phyloP scores from a whole-genome alignment of 2,888 invertebrate genomes.

The Drosophila borborema region DNA sequence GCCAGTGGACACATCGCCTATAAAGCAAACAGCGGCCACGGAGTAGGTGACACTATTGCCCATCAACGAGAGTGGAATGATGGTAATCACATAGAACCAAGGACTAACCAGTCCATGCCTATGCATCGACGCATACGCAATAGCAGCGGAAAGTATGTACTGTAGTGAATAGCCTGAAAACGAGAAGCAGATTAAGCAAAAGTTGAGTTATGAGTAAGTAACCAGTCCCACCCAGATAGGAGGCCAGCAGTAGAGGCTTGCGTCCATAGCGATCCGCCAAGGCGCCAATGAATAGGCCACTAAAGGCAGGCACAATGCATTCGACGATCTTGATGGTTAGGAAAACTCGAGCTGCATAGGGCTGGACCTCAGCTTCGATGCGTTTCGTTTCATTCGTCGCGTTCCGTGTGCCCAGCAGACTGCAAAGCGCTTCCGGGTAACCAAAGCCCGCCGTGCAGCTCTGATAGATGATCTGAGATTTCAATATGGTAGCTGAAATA shows the following conservation, averaged over 20 bases:
- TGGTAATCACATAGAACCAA: constrained; percentile 86
- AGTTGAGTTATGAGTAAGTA: not conserved
- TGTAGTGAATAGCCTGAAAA: constrained; percentile 77
- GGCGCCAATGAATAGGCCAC: constrained; percentile 90
- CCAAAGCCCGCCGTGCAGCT: constrained; percentile 88
- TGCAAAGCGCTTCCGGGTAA: constrained; percentile 87
- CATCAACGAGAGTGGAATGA: constrained; percentile 86
- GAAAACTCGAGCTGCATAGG: constrained; percentile 87
- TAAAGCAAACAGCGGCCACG: constrained; percentile 88
- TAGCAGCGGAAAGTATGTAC: constrained; percentile 67
- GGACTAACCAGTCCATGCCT: constrained; percentile 70
- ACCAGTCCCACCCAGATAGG: constrained; percentile 86
- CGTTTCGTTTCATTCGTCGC: constrained; percentile 85
- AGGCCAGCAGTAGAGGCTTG: constrained; percentile 88
- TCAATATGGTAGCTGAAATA: constrained; percentile 85
- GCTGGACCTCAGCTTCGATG: constrained; percentile 87
- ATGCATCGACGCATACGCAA: constrained; percentile 66
- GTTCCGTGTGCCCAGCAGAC: constrained; percentile 83
- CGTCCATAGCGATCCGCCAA: constrained; percentile 93
- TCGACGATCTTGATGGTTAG: constrained; percentile 87
- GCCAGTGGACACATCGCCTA: constrained; percentile 88
- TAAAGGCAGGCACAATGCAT: constrained; percentile 88
- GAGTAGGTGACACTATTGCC: constrained; percentile 88
- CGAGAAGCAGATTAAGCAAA: not conserved
- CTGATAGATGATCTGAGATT: constrained; percentile 89